Conservation (phyloP, 2,797 vertebrate genomes). For the Oryzias dopingdopingensis region DNA sequence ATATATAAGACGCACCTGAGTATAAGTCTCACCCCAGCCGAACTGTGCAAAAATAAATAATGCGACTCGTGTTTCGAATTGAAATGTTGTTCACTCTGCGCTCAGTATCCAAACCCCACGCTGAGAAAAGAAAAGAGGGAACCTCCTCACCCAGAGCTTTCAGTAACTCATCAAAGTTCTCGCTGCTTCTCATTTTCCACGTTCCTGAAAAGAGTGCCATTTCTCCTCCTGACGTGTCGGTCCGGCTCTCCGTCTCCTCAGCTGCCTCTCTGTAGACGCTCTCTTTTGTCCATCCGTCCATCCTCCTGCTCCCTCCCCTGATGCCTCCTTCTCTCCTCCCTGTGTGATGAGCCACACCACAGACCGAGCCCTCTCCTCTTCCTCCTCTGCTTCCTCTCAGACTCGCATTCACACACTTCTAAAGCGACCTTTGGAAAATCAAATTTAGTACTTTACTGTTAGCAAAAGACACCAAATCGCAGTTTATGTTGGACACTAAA, state of each 20-base stretch:
- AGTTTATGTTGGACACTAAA: not conserved
- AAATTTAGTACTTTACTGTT: too few relatives aligned
- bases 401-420: slow-evolving; percentile 10
- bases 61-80: too few relatives aligned
- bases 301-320: slow-evolving; percentile 33
- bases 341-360: slow-evolving; percentile 58
- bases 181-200: slow-evolving; percentile 98
- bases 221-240: slow-evolving; percentile 23
- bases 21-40: too few relatives aligned
- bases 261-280: slow-evolving; percentile 47
- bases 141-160: slow-evolving; percentile 88
- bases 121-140: not conserved
- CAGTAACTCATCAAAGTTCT: slow-evolving; percentile 94
- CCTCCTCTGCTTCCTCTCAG: slow-evolving; percentile 20
- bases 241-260: slow-evolving; percentile 40
- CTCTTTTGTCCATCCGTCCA: slow-evolving; percentile 26
- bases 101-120: too few relatives aligned
- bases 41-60: too few relatives aligned
- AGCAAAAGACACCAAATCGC: too few relatives aligned
- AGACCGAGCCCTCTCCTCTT: slow-evolving; percentile 29
- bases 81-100: too few relatives aligned
- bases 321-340: slow-evolving; percentile 45
- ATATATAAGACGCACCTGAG: too few relatives aligned
- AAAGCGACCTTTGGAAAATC: not conserved
- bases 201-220: slow-evolving; percentile 93